Base-by-base conservation (phyloP, 2,888 invertebrate species). In the Catocala fraxini region DNA sequence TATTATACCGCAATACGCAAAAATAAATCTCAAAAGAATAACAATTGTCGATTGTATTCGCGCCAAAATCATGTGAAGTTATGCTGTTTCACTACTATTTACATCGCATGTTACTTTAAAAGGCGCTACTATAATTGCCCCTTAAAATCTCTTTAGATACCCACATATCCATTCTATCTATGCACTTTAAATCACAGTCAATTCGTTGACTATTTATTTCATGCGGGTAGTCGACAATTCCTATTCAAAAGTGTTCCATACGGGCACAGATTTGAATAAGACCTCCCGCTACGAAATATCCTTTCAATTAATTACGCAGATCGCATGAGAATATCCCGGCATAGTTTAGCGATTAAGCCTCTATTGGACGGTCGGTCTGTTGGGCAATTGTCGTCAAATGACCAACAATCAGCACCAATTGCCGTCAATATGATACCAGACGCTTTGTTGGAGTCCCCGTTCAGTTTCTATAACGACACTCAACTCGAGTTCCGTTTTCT, bases 401-500 rank as follows among this genome's bases (percentile, higher is more conserved):
- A 88, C 68, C 86, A 77, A 85, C 93, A 93, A 93, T 93, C 92
- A 92, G 79, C 84, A 77, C 73, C 93, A 93, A 93, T 93, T 93
- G 90, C 77, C 84, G 83, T 87, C 93, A 92, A 93, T 93, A 90
- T 89, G 80, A 84, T 77, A 60, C 82, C 81, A 87, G 86, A 86
- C 86, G 81, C 80, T 83, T 79, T 77, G 80, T 74, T 75, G 72
- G 72, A 75, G 25, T 25, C 25, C 25, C 35, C 25, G 59, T 46
- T 68, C 71, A 74, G 75, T 73, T 80, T 81, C 76, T 81, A 76
- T 79, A 80, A 73, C 69, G 68, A 77, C 71, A 70, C 63, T 66
- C 64, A 53, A 70, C 63, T 66, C 64, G 52, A 66, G 71, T 79
- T 75, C 76, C 78, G 72, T 77, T 79, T 70, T 70, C 65, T 70